Evolutionary conservation across 2,888 invertebrate genomes (phyloP).

Genomic region (Lasioglossum oenotherae): DNA sequence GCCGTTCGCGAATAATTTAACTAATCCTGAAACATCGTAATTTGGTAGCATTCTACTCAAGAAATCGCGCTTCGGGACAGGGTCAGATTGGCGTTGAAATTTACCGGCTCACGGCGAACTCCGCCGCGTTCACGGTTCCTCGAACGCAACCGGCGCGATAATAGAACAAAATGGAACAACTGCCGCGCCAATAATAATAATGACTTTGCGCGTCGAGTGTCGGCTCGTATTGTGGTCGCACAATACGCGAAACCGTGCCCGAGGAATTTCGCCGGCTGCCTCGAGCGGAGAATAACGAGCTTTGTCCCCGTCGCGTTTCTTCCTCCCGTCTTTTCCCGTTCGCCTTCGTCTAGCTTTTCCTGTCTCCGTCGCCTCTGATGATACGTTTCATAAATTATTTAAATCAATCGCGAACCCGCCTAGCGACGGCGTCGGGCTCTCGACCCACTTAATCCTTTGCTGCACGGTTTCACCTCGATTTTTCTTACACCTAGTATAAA

Average conservation of each 20-base stretch:
- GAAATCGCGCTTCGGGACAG: not conserved
- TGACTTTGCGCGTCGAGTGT: conserved; percentile 51
- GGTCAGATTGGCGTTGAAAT: conserved; percentile 7
- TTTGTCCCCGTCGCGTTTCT: conserved; percentile 25
- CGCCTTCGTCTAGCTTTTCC: not conserved
- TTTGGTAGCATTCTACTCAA: not conserved
- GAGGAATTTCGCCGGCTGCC: conserved; percentile 51
- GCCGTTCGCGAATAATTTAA: not conserved
- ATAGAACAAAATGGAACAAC: conserved; percentile 53
- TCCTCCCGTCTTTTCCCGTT: conserved; percentile 4
- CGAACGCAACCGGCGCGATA: conserved; percentile 14
- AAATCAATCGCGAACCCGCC: conserved; percentile 35
- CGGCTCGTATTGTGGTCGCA: conserved; percentile 30
- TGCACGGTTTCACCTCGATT: not conserved
- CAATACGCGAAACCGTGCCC: conserved; percentile 44
- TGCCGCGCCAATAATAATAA: conserved; percentile 54
- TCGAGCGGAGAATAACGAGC: conserved; percentile 52
- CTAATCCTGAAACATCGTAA: not conserved
- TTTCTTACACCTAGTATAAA: not conserved
- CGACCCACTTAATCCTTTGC: not conserved
- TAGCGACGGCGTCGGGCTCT: not conserved
- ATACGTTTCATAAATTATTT: conserved; percentile 45
- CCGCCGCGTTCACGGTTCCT: not conserved
- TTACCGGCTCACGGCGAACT: conserved; percentile 7
- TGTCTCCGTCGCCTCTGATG: not conserved